Evolutionary conservation across 2,113 vertebrate species (phyloP).

Genomic region (Fulmarus glacialis): DNA sequence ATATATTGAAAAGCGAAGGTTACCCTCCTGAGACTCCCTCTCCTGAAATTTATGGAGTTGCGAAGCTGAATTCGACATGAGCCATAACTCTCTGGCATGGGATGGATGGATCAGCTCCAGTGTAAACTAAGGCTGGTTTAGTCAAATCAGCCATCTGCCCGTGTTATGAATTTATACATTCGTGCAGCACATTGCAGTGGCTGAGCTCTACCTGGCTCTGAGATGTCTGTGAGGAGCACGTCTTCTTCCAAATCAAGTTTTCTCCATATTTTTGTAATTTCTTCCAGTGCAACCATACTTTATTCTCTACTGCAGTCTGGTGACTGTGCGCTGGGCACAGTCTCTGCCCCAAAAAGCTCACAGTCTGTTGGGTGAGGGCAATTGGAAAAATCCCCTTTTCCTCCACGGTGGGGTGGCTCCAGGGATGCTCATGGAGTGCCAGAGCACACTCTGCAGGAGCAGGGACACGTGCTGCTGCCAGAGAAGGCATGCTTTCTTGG

Average conservation of each 20-base stretch:
- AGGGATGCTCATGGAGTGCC: neutral
- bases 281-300: neutral
- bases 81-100: conserved; percentile 15
- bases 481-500: neutral
- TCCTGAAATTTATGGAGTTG: neutral
- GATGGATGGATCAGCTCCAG: conserved; percentile 52
- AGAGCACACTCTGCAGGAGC: accelerated
- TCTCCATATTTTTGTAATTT: neutral
- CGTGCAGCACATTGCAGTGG: neutral
- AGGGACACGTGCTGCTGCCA: neutral
- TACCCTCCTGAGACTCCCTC: neutral
- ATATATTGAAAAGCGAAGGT: neutral
- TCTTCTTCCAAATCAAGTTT: neutral
- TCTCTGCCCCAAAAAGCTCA: neutral
- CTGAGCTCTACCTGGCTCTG: conserved; percentile 1
- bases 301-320: neutral
- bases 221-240: neutral
- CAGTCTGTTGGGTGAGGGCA: neutral
- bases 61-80: neutral
- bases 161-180: neutral
- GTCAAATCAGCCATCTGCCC: conserved; percentile 67
- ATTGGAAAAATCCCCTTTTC: neutral
- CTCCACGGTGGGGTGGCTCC: accelerated
- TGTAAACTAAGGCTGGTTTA: conserved; percentile 63
- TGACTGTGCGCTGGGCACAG: accelerated